Evolutionary conservation across 2,113 vertebrate species (phyloP), one percentile per base, ranked within the genome.

Genomic region (Tachysurus vachellii): DNA sequence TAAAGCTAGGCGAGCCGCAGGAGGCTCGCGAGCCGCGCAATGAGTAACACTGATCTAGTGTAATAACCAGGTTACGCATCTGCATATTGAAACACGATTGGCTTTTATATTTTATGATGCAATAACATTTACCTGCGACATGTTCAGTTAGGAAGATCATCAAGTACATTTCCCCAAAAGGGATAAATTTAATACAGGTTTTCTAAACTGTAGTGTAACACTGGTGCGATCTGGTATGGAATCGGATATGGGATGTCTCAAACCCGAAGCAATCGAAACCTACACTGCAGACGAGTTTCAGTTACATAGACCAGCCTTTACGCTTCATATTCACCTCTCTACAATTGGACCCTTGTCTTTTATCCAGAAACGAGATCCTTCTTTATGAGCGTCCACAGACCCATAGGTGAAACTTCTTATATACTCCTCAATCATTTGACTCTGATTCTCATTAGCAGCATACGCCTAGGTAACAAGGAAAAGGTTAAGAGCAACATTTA

Each of bases 331-430:
- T 91, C 88, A 98, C 97, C 97, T 97, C 93, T 98, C 97, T 54
- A 98, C 97, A 17, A 98, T 98, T 68, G 97, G 97, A 36, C 96
- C 96, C 88, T 97, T 97, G 93, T 98, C 97, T 89, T 96, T 96
- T 83, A 98, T 97, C 97, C 97, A 98, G 91, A 93, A 96, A 81
- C 96, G 96, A 0, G 97, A 98, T 77, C 96, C 97, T 85, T 96
- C 95, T 93, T 98, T 98, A 88, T 98, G 97, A 47, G 96, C 96
- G 0, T 96, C 94, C 4, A 97, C 89, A 5, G 96, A 98, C 17
- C 97, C 97, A 0, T 95, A 94, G 10, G 91, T 95, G 92, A 98
- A 98, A 90, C 97, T 97, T 17, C 93, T 93, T 0, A 88, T 71
- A 85, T 98, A 98, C 85, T 96, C 95, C 53, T 95, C 93, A 85